Evolutionary conservation across 92 coral and sea anemone species (phyloP), one percentile per base, ranked within the genome.

Genomic region (Ricordea florida): DNA sequence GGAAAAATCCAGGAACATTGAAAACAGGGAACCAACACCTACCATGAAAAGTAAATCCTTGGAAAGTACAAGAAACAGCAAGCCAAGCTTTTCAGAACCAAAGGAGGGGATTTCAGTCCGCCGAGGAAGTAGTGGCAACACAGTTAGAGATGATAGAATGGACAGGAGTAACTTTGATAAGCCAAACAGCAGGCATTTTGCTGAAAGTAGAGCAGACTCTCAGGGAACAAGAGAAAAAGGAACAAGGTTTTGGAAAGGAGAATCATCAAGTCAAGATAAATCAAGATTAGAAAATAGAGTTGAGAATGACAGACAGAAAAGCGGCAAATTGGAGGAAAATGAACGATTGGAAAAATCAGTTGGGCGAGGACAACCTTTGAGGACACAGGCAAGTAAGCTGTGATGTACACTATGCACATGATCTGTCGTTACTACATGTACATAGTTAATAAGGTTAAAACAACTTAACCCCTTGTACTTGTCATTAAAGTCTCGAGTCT

Each of bases 241-340:
- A 21, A 2, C 22, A 6, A 70, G 36, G 32, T 13, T 55, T 23
- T 22, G 10, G 11, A 57, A 70, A 28, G 27, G 52, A 24, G 77
- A 55, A 29, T 11, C 77, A 55, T 21, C 21, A 18, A 53, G 56
- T 56, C 36, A 71, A 56, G 47, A 47, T 36, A 50, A 83, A 68
- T 34, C 89, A 57, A 57, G 87, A 64, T 33, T 81, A 56, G 72
- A 53, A 27, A 53, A 38, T 17, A 45, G 20, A 16, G 35, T 29
- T 22, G 55, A 37, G 6, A 80, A 79, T 2, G 73, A 73, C 45
- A 50, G 83, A 34, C 47, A 77, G 23, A 66, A 60, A 20, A 43
- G 36, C 37, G 66, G 79, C 34, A 72, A 76, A 86, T 50, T 79
- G 11, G 91, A 86, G 5, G 82, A 66, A 1, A 73, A 49, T 31